Conservation (phyloP, 2,888 invertebrate genomes). For the Sphaeridia pumilis region DNA sequence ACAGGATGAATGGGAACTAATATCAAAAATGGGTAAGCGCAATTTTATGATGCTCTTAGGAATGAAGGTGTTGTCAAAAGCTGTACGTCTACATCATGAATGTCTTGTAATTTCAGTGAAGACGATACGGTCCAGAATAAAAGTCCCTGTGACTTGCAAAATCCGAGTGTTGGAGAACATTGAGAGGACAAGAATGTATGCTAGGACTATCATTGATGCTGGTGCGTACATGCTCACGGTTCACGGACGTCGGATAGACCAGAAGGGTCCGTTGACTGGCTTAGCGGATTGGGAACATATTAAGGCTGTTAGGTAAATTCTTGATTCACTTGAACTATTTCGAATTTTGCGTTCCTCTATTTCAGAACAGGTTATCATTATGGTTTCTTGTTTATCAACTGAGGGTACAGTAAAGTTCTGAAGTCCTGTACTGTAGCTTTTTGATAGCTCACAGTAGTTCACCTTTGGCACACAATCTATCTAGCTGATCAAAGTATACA, state of each 20-base stretch:
- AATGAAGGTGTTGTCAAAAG: not conserved
- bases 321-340: too few species aligned
- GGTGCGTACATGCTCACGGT: conserved; percentile 86
- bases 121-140: conserved; percentile 55
- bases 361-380: too few species aligned
- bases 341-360: too few species aligned
- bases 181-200: conserved; percentile 78
- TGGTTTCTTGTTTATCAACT: too few species aligned
- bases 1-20: conserved; percentile 86
- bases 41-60: too few species aligned
- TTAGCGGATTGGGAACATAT: conserved; percentile 90
- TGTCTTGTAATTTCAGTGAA: conserved; percentile 50
- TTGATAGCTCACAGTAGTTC: too few species aligned
- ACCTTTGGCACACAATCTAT: too few species aligned
- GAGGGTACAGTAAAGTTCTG: too few species aligned
- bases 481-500: too few species aligned
- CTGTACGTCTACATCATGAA: too few species aligned
- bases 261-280: conserved; percentile 91
- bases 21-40: conserved; percentile 64
- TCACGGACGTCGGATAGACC: conserved; percentile 89
- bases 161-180: conserved; percentile 79
- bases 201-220: conserved; percentile 84
- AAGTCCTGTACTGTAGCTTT: too few species aligned
- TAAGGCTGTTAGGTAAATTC: conserved; percentile 65
- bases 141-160: conserved; percentile 92